Conservation (phyloP, 2,113 vertebrate genomes). For the Xerus inauris region DNA sequence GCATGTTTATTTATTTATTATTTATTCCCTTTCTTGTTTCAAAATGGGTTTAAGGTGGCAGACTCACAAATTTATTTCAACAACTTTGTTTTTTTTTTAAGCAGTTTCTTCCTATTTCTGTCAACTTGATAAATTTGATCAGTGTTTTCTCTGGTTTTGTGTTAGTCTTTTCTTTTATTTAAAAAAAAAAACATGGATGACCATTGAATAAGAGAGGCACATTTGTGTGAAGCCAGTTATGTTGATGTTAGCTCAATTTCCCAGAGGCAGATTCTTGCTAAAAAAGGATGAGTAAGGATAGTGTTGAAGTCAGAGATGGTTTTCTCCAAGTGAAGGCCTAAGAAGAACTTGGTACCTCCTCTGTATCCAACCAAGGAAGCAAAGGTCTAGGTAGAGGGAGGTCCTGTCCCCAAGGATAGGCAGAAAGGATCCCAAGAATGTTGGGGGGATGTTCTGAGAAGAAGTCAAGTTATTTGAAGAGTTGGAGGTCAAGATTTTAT, state of each 20-base stretch:
- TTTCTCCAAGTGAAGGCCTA: not conserved
- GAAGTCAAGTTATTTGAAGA: slow-evolving; percentile 41
- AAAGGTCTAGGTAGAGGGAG: not conserved
- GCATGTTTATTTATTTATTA: not conserved
- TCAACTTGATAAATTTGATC: not conserved
- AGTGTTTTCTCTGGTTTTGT: not conserved
- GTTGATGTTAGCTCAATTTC: not conserved
- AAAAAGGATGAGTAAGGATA: slow-evolving; percentile 6
- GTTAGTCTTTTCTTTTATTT: not conserved
- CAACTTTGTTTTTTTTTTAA: not conserved
- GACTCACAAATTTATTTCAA: not conserved
- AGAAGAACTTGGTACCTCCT: not conserved
- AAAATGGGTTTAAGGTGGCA: slow-evolving; percentile 31
- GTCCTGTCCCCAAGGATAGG: not conserved
- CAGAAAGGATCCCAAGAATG: not conserved
- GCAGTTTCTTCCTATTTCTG: not conserved
- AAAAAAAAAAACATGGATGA: not conserved
- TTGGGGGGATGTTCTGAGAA: not conserved
- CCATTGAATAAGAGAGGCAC: not conserved
- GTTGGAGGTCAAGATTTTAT: not conserved
- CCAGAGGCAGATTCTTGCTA: slow-evolving; percentile 37
- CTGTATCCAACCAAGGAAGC: not conserved
- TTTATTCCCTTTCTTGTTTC: not conserved
- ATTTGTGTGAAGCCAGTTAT: slow-evolving; percentile 9
- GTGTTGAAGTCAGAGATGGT: not conserved